Evolutionary conservation across 1,140 invertebrate genomes (phyloP), one percentile per base, ranked within the genome.

Genomic region (Mesaphorura yosii): DNA sequence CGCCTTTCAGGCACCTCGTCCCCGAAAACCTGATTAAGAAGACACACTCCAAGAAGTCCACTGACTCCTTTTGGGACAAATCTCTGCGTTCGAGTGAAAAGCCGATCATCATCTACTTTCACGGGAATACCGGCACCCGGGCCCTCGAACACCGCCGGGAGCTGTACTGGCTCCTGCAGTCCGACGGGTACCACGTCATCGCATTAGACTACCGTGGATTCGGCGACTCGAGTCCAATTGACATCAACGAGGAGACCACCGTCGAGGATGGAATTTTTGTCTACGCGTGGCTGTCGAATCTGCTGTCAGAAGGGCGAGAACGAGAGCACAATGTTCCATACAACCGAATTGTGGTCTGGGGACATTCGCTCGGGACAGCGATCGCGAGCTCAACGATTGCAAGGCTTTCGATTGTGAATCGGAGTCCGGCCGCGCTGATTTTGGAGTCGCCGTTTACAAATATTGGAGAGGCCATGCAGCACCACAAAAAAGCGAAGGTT

Each of bases 201-300:
- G 75, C 86, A 3, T 86, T 92, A 65, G 92, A 96, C 70, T 96
- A 96, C 70, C 73, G 89, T 73, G 88, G 87, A 56, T 95, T 88
- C 69, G 91, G 83, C 1, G 92, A 96, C 70, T 94, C 89, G 1
- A 79, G 78, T 34, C 65, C 68, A 40, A 73, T 79, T 2, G 66
- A 75, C 38, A 79, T 83, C 0, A 79, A 81, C n/a, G 91, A 94
- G 73, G 67, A 73, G 28, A 88, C 87, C 0, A 75, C 93, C 2
- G 85, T 92, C n/a, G 74, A 75, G 37, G 93, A 97, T 70, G 79
- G 80, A 1, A 69, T 81, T 55, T 76, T 75, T 58, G 75, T 92
- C 1, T 86, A 85, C 64, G 74, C 81, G 51, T 96, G 89, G 82
- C 69, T 89, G 77, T 38, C 59, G 72, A 59, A 73, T 63, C 28